These are phyloP conservation scores for Arctocebus calabarensis DNA, from an alignment of 2,797 vertebrate species.

Conservation along the genomic window DNA sequence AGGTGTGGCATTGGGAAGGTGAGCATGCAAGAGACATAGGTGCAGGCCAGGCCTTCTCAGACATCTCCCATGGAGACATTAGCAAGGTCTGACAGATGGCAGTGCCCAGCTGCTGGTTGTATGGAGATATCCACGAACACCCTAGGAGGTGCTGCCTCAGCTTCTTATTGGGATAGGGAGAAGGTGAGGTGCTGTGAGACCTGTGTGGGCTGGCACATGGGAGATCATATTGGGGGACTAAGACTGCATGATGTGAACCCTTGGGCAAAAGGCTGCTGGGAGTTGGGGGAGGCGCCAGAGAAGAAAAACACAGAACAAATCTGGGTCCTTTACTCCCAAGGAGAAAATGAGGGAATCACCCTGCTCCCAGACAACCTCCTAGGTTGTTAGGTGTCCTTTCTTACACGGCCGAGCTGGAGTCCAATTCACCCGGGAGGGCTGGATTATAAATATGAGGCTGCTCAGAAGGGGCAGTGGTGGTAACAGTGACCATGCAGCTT, in stretches of 20 bases:
- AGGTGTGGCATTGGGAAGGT: not conserved
- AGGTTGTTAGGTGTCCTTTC: not conserved
- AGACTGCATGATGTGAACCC: not conserved
- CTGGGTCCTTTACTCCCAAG: not conserved
- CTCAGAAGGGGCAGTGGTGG: not conserved
- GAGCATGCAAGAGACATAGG: not conserved
- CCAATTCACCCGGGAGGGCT: not conserved
- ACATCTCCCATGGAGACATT: not conserved
- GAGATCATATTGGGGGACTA: not conserved
- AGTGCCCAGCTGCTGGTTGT: not conserved
- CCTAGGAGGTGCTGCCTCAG: not conserved
- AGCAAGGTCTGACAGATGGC: not conserved
- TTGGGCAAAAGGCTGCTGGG: not conserved
- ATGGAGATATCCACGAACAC: not conserved
- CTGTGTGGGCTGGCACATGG: not conserved
- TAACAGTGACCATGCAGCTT: not conserved
- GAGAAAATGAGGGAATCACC: not conserved
- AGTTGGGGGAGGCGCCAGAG: not conserved
- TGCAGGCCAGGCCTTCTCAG: not conserved
- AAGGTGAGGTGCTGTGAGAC: not conserved
- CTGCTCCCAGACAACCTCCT: not conserved
- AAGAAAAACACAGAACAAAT: not conserved
- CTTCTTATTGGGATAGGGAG: not conserved
- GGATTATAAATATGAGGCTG: slow-evolving; percentile 16
- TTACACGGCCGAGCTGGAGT: slow-evolving; percentile 67